Conservation (phyloP, 2,797 vertebrate species). For the Enoplosus armatus region DNA sequence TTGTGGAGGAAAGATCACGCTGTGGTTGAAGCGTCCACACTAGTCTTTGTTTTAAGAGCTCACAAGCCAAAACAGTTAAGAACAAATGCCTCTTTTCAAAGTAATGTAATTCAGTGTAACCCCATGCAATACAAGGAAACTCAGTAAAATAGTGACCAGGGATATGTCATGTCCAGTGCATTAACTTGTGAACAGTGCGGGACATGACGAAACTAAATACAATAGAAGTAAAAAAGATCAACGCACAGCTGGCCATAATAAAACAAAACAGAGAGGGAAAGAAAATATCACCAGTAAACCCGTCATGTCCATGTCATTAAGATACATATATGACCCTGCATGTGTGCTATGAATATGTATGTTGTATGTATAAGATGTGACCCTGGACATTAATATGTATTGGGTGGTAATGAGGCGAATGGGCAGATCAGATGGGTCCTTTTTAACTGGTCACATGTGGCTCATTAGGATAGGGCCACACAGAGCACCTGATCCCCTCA, state of each 20-base stretch:
- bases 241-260: constrained; percentile 45
- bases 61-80: background rate
- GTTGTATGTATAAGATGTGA: constrained; percentile 83
- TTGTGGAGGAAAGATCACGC: background rate
- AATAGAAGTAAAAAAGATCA: background rate
- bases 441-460: constrained; percentile 85
- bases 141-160: background rate
- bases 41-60: constrained; percentile 10
- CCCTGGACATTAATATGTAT: constrained; percentile 86
- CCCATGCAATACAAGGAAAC: constrained; percentile 10
- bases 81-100: constrained; percentile 18
- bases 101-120: constrained; percentile 18
- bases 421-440: constrained; percentile 83
- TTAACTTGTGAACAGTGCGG: constrained; percentile 14
- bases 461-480: constrained; percentile 78
- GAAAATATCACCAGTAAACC: constrained; percentile 58
- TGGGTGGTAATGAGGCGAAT: constrained; percentile 83
- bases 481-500: constrained; percentile 80
- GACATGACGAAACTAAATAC: constrained; percentile 13
- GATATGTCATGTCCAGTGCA: constrained; percentile 4
- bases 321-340: constrained; percentile 76
- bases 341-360: constrained; percentile 84
- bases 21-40: background rate
- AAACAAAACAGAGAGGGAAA: constrained; percentile 54
- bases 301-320: constrained; percentile 65